Evolutionary conservation across 2,113 vertebrate genomes (phyloP).

Genomic region (Polypterus bichir): DNA sequence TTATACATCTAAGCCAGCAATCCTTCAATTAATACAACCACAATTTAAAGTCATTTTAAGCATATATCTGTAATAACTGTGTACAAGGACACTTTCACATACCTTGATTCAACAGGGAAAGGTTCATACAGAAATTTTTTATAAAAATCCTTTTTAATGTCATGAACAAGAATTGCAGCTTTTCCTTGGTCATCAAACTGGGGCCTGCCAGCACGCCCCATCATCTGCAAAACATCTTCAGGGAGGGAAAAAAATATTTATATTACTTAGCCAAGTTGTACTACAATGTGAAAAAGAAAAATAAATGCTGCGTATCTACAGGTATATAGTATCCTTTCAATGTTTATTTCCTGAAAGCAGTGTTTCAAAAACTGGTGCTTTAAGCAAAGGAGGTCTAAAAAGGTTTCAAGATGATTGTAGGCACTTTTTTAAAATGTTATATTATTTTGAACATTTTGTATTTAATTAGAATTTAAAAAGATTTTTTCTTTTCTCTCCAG

Average conservation of each 20-base stretch:
- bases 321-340: neutral
- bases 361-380: no score
- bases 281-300: neutral
- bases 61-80: neutral
- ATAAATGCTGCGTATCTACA: neutral
- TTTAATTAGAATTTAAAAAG: no score
- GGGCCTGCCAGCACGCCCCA: slow-evolving; percentile 90
- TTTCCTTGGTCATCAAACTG: slow-evolving; percentile 98
- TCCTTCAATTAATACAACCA: no score
- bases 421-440: no score
- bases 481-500: no score
- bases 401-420: no score
- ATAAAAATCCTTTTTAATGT: slow-evolving; percentile 98
- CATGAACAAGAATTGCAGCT: slow-evolving; percentile 93
- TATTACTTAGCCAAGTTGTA: no score
- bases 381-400: no score
- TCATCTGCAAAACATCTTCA: slow-evolving; percentile 97
- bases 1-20: no score
- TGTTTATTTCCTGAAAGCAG: neutral
- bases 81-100: slow-evolving; percentile 13
- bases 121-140: slow-evolving; percentile 98
- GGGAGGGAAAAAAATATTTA: slow-evolving; percentile 22
- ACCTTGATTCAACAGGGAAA: slow-evolving; percentile 97
- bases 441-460: no score
- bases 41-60: neutral